Conservation (phyloP, 2,888 invertebrate genomes). For the Geotrupes spiniger region DNA sequence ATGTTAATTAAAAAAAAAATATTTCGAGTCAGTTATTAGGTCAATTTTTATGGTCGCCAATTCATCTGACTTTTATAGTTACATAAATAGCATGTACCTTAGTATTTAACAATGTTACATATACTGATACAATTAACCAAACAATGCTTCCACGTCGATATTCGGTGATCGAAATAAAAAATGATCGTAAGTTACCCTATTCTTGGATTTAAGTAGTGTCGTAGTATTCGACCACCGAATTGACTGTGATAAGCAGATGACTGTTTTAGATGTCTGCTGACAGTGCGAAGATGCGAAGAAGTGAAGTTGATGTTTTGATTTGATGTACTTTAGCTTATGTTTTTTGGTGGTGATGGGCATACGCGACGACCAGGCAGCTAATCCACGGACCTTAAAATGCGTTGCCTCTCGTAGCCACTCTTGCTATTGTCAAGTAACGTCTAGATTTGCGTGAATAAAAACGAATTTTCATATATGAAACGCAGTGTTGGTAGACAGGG, state of each 20-base stretch:
- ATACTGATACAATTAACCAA: background rate
- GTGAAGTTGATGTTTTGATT: constrained; percentile 29
- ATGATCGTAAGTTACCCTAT: background rate
- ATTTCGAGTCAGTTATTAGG: no score
- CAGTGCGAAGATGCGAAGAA: constrained; percentile 36
- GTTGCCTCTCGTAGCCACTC: constrained; percentile 45
- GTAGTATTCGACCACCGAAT: constrained; percentile 18
- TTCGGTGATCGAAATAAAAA: constrained; percentile 15
- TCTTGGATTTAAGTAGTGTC: background rate
- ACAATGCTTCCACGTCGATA: constrained; percentile 3
- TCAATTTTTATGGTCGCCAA: no score
- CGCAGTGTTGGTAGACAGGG: no score
- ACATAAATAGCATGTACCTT: no score
- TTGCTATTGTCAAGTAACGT: constrained; percentile 37
- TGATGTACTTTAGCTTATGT: constrained; percentile 21
- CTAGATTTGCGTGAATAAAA: constrained; percentile 4
- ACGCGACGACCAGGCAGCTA: constrained; percentile 49
- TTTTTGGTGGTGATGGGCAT: constrained; percentile 49
- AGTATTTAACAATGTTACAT: no score
- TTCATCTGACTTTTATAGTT: constrained; percentile 3
- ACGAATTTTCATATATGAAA: no score
- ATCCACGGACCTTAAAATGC: constrained; percentile 40
- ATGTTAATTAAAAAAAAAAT: no score
- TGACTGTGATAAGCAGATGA: constrained; percentile 37
- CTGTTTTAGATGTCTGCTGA: constrained; percentile 46